Conservation (phyloP, 2,113 vertebrate genomes). For the Psittacula cyanocephala region DNA sequence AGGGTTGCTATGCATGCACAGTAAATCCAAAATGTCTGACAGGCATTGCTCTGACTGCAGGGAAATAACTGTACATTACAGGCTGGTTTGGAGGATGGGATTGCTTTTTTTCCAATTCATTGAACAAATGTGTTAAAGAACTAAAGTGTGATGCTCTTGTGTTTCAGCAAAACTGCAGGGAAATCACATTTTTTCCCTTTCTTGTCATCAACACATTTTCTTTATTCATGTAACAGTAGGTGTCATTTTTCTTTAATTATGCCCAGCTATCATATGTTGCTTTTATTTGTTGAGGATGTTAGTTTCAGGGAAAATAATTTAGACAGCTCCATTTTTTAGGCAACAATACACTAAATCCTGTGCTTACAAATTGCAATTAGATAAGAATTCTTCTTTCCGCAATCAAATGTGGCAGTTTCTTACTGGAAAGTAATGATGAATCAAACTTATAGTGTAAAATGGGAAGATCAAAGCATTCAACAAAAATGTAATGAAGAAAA, state of each 20-base stretch:
- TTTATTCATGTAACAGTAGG: conserved; percentile 73
- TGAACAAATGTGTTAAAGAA: conserved; percentile 57
- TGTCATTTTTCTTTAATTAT: conserved; percentile 79
- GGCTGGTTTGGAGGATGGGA: conserved; percentile 16
- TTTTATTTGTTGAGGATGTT: conserved; percentile 77
- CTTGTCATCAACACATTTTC: conserved; percentile 65
- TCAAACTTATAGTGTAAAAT: conserved; percentile 63
- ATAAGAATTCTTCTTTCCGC: conserved; percentile 70
- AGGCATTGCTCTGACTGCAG: conserved; percentile 24
- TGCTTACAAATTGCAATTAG: conserved; percentile 79
- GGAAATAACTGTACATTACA: conserved; percentile 29
- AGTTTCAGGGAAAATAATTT: conserved; percentile 78
- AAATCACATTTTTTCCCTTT: not conserved
- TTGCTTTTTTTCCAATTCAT: conserved; percentile 41
- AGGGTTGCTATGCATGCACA: conserved; percentile 24
- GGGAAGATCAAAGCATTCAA: conserved; percentile 63
- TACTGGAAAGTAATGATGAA: conserved; percentile 69
- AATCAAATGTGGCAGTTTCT: conserved; percentile 72
- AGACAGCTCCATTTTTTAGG: conserved; percentile 76
- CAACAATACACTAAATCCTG: conserved; percentile 73
- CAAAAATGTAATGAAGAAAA: conserved; percentile 71
- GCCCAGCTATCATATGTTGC: conserved; percentile 70
- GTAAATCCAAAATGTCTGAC: conserved; percentile 61
- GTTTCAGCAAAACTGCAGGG: conserved; percentile 50
- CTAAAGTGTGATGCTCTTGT: conserved; percentile 39